Base-by-base conservation (phyloP, 1,140 invertebrate species). In the Drosophila watanabei region DNA sequence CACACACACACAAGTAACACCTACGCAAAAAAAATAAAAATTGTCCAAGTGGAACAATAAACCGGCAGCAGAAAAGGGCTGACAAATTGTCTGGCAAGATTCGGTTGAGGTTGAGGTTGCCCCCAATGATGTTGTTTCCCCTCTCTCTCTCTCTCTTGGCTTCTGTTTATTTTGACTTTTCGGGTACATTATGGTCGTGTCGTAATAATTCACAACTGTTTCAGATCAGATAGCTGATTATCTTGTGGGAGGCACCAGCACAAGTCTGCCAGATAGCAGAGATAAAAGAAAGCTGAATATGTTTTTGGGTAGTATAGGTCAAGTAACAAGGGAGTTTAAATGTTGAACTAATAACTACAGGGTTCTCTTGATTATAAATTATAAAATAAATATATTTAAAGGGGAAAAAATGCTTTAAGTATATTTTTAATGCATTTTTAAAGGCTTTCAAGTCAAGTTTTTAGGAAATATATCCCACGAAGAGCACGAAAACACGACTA, bases 11-110 rank as follows among this genome's bases (percentile, higher is more conserved):
- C 52, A 58, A 51, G 43, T 33, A 49, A 48, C 79, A 76, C 82
- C 82, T 66, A 85, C 82, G 79, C 59, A 30, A 9, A 51, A 30
- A 54, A 39, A 49, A 24, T 24, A 24, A 65, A 61, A 54, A 45
- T 69, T 30, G 13, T 30, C 37, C 48, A 43, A 70, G 60, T 82
- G 59, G 79, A 75, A 82, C 60, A 81, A 86, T 81, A 69, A 85
- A 80, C 39, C 63, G 24, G 20, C 37, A 59, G 37, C 32, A 20
- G 39, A 61, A 82, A 85, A 75, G 83, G 82, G 79, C 69, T 87
- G 82, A 87, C 82, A 79, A 68, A 66, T 68, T 86, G 82, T 87
- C 83, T 86, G 69, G 41, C 51, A 45, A 68, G 62, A 43, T 70
- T 51, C 18, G 14, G 43, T 49, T 60, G 28, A 32, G 62, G 33